A percentile compares a stretch with the other conserved stretches of the same genome.
Evolutionary conservation across 2,888 invertebrate genomes (phyloP).

Genomic region (Lepetodrilus schrolli): DNA sequence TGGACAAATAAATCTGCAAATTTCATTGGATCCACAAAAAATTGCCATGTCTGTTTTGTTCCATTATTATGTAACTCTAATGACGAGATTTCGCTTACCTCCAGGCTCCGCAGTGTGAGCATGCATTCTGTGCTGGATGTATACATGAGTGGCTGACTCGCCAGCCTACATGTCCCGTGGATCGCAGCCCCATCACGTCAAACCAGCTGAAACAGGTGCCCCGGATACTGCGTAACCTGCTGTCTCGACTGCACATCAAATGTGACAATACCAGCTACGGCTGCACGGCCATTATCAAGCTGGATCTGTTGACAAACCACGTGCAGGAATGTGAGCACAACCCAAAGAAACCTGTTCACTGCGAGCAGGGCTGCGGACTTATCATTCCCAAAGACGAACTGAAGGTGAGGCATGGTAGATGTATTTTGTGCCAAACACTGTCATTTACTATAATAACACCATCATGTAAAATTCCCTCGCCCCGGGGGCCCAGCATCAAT

Average conservation of each 20-base stretch:
- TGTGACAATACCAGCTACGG: constrained; percentile 89
- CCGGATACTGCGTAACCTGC: constrained; percentile 90
- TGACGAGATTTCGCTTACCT: constrained; percentile 51
- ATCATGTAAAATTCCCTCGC: too few species aligned
- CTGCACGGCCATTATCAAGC: constrained; percentile 87
- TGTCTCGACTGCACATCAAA: constrained; percentile 88
- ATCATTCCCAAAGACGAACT: constrained; percentile 96
- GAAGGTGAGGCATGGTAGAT: constrained; percentile 77
- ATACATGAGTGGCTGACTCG: constrained; percentile 96
- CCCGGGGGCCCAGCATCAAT: too few species aligned
- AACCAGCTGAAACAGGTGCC: constrained; percentile 91
- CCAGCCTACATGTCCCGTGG: constrained; percentile 95
- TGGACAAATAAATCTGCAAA: too few species aligned
- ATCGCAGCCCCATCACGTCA: constrained; percentile 91
- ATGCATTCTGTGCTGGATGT: constrained; percentile 93
- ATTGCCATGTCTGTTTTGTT: neutral
- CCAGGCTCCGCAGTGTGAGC: constrained; percentile 95
- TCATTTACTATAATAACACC: too few species aligned
- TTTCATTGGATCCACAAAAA: neutral
- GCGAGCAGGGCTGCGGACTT: constrained; percentile 94
- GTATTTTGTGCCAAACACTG: too few species aligned
- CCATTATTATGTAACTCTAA: neutral
- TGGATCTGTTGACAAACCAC: constrained; percentile 89
- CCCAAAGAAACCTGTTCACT: constrained; percentile 93
- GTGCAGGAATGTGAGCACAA: constrained; percentile 94